Percentiles rank a stretch among this genome's conserved stretches.
phyloP scores from a whole-genome alignment of 2,113 vertebrate species.

The Nannobrachium achirus region DNA sequence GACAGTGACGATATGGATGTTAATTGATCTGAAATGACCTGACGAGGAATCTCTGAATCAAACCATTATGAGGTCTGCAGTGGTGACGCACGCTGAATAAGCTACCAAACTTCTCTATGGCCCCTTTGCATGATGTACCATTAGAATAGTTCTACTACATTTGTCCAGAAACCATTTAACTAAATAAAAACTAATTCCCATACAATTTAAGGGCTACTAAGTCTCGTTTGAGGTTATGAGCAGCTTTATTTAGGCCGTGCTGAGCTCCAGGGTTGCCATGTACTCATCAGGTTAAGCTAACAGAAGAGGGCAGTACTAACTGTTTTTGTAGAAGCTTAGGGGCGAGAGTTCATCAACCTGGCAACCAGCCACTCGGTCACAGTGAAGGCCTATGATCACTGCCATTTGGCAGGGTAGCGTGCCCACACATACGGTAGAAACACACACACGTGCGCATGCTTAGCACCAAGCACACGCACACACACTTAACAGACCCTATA shows the following conservation, averaged over 20 bases:
- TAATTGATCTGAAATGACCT: no score
- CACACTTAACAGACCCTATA: not conserved
- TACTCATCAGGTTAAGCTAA: not conserved
- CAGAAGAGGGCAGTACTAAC: slow-evolving; percentile 32
- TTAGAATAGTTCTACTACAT: no score
- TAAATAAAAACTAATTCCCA: no score
- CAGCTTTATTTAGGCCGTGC: not conserved
- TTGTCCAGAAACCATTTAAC: no score
- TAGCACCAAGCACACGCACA: not conserved
- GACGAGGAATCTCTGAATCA: no score
- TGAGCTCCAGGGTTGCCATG: not conserved
- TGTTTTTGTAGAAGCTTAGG: slow-evolving; percentile 40
- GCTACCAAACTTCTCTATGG: no score
- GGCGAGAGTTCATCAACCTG: slow-evolving; percentile 42
- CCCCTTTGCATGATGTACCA: no score
- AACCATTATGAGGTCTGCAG: no score
- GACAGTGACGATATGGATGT: no score
- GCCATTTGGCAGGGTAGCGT: not conserved
- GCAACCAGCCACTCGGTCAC: slow-evolving; percentile 27
- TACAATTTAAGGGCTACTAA: no score
- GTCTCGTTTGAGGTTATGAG: no score
- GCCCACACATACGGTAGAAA: not conserved
- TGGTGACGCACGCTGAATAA: no score
- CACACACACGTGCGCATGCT: not conserved
- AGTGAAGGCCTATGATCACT: slow-evolving; percentile 31